phyloP scores from a whole-genome alignment of 2,888 invertebrate species.

The Cenopis cana region DNA sequence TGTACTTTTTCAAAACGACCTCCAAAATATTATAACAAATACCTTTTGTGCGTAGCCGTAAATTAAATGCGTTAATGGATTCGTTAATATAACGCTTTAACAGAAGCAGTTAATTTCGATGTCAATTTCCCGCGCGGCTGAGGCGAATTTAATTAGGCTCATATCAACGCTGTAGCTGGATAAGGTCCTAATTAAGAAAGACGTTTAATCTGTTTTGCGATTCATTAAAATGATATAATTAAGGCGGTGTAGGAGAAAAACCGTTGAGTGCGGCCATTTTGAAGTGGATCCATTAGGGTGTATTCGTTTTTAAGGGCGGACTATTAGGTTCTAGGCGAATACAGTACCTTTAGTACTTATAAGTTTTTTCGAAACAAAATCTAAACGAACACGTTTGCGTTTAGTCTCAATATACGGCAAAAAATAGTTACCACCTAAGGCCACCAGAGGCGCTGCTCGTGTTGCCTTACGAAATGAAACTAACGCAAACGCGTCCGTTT shows the following conservation, averaged over 20 bases:
- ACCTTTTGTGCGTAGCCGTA: constrained; percentile 18
- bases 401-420: too few species aligned
- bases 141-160: constrained; percentile 56
- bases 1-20: neutral
- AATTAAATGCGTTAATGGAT: constrained; percentile 48
- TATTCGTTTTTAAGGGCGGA: constrained; percentile 32
- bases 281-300: constrained; percentile 24
- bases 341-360: too few species aligned
- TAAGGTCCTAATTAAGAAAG: constrained; percentile 50
- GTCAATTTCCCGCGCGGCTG: constrained; percentile 43
- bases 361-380: too few species aligned
- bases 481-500: too few species aligned
- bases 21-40: constrained; percentile 9
- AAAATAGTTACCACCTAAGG: too few species aligned
- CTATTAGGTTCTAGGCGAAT: neutral
- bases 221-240: constrained; percentile 42
- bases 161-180: constrained; percentile 50
- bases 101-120: constrained; percentile 52
- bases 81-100: constrained; percentile 56
- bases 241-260: constrained; percentile 24
- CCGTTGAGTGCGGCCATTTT: constrained; percentile 25
- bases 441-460: too few species aligned
- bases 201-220: constrained; percentile 46
- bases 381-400: too few species aligned
- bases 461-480: too few species aligned